Evolutionary conservation across 2,888 invertebrate species (phyloP).

Genomic region (Eretmocerus hayati): DNA sequence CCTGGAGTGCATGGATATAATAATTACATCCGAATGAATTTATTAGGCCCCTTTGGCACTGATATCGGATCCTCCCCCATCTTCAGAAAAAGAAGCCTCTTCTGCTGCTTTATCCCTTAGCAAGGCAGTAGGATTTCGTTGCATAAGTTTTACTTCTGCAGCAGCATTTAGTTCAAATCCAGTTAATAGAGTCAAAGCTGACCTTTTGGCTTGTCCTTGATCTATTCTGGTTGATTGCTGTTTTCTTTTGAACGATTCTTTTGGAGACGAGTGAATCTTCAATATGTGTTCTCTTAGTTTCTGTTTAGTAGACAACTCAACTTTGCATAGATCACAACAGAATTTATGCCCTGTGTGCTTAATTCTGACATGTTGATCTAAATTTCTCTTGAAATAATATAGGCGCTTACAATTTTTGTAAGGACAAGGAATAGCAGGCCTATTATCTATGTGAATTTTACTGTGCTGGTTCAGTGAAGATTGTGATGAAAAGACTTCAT

Average conservation of each 20-base stretch:
- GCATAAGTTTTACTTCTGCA: conserved; percentile 9
- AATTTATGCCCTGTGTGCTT: conserved; percentile 51
- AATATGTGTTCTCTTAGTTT: conserved; percentile 29
- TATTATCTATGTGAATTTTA: conserved; percentile 8
- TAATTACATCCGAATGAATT: no score
- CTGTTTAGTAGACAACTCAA: conserved; percentile 24
- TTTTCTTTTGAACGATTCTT: conserved; percentile 15
- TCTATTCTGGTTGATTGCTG: conserved; percentile 24
- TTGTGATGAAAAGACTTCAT: conserved; percentile 29
- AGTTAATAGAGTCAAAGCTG: conserved; percentile 26
- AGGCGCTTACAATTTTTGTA: conserved; percentile 44
- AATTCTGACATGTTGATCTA: conserved; percentile 51
- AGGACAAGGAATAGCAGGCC: conserved; percentile 33
- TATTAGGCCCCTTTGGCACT: conserved; percentile 11
- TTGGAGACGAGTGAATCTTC: conserved; percentile 21
- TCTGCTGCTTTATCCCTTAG: conserved; percentile 9
- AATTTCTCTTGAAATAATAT: conserved; percentile 53
- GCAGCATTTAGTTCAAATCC: conserved; percentile 27
- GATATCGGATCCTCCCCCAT: conserved; percentile 11
- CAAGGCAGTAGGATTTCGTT: conserved; percentile 10
- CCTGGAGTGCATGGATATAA: no score
- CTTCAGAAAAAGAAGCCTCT: conserved; percentile 15
- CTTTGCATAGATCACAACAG: conserved; percentile 32
- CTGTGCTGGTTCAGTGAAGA: neutral
- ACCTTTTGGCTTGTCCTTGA: conserved; percentile 28